phyloP scores from a whole-genome alignment of 2,113 vertebrate species.

The Brachyhypopomus gauderio region DNA sequence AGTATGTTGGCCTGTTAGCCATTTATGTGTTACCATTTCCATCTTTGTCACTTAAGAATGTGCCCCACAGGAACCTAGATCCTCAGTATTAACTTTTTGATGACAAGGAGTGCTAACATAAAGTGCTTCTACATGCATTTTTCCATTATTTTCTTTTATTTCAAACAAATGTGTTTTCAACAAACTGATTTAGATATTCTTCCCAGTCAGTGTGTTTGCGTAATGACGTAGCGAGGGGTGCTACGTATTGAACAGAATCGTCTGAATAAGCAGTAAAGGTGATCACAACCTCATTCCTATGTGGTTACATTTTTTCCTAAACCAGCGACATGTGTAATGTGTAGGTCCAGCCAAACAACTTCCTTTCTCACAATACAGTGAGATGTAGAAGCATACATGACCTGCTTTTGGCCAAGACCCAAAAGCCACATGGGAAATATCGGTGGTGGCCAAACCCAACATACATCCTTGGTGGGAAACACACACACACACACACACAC shows the following conservation, averaged over 20 bases:
- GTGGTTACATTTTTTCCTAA: slow-evolving; percentile 18
- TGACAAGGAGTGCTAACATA: not conserved
- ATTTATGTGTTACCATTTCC: too few relatives aligned
- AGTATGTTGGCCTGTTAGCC: too few relatives aligned
- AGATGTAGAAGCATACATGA: not conserved
- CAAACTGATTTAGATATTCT: not conserved
- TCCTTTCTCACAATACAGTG: slow-evolving; percentile 18
- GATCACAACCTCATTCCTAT: slow-evolving; percentile 36
- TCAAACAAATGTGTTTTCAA: not conserved
- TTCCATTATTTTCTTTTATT: not conserved
- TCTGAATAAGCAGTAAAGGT: slow-evolving; percentile 53
- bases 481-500: not conserved
- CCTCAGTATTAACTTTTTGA: not conserved
- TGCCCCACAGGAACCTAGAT: not conserved
- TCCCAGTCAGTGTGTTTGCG: not conserved
- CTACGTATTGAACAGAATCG: slow-evolving; percentile 30
- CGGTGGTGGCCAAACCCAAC: slow-evolving; percentile 6
- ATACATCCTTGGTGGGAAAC: not conserved
- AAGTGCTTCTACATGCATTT: not conserved
- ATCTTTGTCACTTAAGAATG: not conserved
- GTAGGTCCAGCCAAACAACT: slow-evolving; percentile 20
- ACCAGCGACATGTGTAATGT: not conserved
- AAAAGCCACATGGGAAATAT: slow-evolving; percentile 20
- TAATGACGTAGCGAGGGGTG: slow-evolving; percentile 23
- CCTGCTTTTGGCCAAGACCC: not conserved